These are phyloP conservation scores for Antedon bifida DNA, from an alignment of 35 echinoderm and acorn worm genomes.

Conservation along the genomic window DNA sequence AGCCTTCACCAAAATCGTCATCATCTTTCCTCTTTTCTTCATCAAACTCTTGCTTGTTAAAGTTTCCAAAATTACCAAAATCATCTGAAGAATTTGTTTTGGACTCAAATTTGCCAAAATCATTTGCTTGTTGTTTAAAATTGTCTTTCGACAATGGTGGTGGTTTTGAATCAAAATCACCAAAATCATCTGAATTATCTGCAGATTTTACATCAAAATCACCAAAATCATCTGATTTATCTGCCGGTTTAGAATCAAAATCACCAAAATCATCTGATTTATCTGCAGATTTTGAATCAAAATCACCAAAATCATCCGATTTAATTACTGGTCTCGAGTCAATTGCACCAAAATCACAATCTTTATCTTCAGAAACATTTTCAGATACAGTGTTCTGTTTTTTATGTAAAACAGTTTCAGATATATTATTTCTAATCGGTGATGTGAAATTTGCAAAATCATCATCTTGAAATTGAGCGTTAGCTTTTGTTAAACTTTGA, in stretches of 20 bases:
- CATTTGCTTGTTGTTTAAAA: neutral
- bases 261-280: neutral
- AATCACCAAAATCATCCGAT: neutral
- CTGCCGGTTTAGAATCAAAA: neutral
- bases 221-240: neutral
- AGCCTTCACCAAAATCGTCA: neutral
- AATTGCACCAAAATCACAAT: conserved; percentile 31
- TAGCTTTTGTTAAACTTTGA: too few species aligned
- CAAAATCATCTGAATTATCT: conserved; percentile 21
- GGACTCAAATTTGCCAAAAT: neutral
- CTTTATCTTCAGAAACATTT: too few species aligned
- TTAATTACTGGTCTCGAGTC: neutral
- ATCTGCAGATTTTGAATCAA: neutral
- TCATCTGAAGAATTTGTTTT: neutral
- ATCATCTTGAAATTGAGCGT: too few species aligned
- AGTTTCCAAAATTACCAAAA: neutral
- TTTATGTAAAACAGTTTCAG: too few species aligned
- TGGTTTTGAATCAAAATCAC: neutral
- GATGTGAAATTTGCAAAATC: too few species aligned
- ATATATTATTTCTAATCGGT: too few species aligned
- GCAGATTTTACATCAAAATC: neutral
- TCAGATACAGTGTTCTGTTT: too few species aligned
- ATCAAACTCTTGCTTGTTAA: neutral
- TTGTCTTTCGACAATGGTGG: too few species aligned
- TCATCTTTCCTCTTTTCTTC: too few species aligned